Evolutionary conservation across 2,113 vertebrate species (phyloP), one percentile per base, ranked within the genome.

Genomic region (Toxotes jaculatrix): DNA sequence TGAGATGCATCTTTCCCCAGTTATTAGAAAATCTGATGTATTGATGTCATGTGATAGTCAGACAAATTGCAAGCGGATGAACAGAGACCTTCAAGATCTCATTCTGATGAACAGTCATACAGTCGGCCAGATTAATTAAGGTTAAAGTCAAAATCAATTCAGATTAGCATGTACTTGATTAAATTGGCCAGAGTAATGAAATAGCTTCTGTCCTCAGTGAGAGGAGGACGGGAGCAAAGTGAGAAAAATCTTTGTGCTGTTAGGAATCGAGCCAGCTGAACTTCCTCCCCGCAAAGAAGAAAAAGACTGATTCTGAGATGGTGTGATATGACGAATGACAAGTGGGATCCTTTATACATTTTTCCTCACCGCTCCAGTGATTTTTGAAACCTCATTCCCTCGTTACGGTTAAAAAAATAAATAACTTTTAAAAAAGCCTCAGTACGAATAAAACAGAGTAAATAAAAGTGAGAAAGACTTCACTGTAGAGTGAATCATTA

Each of bases 71-170:
- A 47, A 14, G 8, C 36, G 66, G 79, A 65, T 14, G 9, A 57
- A 79, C 4, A 27, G 32, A 72, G 72, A 77, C 60, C 60, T 66
- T 57, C 27, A 66, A 21, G 42, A 45, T 64, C 17, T 65, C 9
- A 7, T 21, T 19, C 40, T 61, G 49, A 38, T 47, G 38, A 71
- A 51, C 49, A 53, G 11, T 72, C 74, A 77, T 53, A 71, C 36
- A 61, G 31, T 4, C 23, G 1, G 40, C n/a, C 53, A 34, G 64
- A 88, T 79, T 78, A 59, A 87, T 85, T 62, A 85, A 62, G 16
- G 12, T 38, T 61, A 85, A 87, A 89, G 70, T 77, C 83, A 55
- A 64, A 84, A 92, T 90, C 90, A 82, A 90, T 89, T 59, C 87
- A 74, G 81, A 85, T 91, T 85, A 90, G 71, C 66, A 49, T 79